phyloP scores from a whole-genome alignment of 1,140 invertebrate genomes.

The Chlorops oryzae region DNA sequence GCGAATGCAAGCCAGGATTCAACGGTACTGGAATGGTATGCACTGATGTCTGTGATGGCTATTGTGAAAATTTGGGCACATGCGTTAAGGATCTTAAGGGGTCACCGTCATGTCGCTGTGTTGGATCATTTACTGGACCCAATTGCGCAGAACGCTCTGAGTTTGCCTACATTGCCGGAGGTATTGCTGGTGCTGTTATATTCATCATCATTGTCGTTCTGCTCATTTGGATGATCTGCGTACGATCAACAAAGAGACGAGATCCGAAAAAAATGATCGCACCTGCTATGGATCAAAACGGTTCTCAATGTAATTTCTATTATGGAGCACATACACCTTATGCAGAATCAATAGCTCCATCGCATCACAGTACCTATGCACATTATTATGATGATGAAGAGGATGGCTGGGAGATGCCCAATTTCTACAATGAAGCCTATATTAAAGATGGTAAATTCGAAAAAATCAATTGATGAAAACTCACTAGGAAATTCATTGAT shows the following conservation, averaged over 20 bases:
- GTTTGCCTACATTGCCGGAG: constrained; percentile 90
- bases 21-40: constrained; percentile 80
- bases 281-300: constrained; percentile 79
- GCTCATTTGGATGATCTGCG: constrained; percentile 95
- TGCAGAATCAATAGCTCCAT: constrained; percentile 89
- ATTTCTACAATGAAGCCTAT: constrained; percentile 94
- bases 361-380: constrained; percentile 90
- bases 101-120: constrained; percentile 79
- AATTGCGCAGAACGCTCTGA: constrained; percentile 86
- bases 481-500: not conserved
- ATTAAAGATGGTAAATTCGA: constrained; percentile 79
- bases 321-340: constrained; percentile 86
- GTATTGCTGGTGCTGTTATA: constrained; percentile 84
- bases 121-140: constrained; percentile 87
- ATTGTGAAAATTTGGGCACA: constrained; percentile 85
- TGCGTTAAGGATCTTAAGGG: constrained; percentile 81
- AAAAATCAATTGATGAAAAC: not conserved
- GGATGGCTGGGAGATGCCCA: constrained; percentile 95
- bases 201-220: constrained; percentile 87
- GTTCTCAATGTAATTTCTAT: constrained; percentile 92
- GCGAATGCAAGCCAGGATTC: constrained; percentile 90
- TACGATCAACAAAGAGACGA: constrained; percentile 72
- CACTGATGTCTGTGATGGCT: constrained; percentile 78
- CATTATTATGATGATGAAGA: constrained; percentile 94
- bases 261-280: constrained; percentile 83